phyloP scores from a whole-genome alignment of 2,113 vertebrate genomes.

The Oreochromis tanganicae region DNA sequence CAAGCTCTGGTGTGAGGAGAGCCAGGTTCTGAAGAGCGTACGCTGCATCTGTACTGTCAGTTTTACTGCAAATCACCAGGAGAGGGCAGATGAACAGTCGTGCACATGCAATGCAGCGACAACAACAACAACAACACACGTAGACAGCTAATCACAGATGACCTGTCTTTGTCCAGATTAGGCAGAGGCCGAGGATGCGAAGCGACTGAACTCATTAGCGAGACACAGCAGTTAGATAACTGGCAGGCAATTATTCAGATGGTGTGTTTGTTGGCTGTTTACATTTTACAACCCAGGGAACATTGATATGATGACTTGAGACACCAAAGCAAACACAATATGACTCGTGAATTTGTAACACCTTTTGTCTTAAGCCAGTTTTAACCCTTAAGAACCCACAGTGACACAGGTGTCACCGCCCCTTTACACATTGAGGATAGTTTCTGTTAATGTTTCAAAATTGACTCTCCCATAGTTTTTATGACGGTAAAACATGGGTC shows the following conservation, averaged over 20 bases:
- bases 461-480: too few species aligned
- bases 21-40: constrained; percentile 95
- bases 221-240: not conserved
- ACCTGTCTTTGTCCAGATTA: constrained; percentile 43
- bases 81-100: constrained; percentile 7
- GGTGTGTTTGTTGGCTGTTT: not conserved
- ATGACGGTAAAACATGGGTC: too few species aligned
- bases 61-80: constrained; percentile 76
- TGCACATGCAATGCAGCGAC: not conserved
- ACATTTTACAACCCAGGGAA: not conserved
- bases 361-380: not conserved
- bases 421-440: too few species aligned
- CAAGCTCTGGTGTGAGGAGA: constrained; percentile 90
- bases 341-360: not conserved
- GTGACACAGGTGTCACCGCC: too few species aligned
- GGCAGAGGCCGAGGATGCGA: not conserved
- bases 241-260: not conserved
- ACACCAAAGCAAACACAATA: not conserved
- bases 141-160: constrained; percentile 17
- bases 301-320: not conserved
- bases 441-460: too few species aligned
- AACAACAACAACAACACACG: not conserved
- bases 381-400: too few species aligned
- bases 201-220: not conserved
- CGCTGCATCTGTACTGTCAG: constrained; percentile 92